A percentile compares a stretch with the other conserved stretches of the same genome.
Conservation (phyloP, 2,113 vertebrate genomes). For the Xiphias gladius region DNA sequence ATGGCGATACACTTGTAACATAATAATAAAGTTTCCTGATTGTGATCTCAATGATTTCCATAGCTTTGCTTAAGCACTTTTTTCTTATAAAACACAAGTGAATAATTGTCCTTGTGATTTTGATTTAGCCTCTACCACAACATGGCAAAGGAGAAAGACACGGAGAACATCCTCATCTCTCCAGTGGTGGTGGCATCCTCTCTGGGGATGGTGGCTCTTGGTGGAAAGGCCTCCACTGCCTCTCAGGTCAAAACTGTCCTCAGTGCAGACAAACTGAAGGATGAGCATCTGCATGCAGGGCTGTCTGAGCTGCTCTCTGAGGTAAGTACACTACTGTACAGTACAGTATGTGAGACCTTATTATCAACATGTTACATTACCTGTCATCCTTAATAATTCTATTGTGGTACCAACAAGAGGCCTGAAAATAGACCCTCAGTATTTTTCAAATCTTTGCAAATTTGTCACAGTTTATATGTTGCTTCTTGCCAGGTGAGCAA, state of each 20-base stretch:
- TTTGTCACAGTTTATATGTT: neutral
- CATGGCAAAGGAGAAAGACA: conserved; percentile 91
- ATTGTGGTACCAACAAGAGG: neutral
- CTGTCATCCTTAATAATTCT: neutral
- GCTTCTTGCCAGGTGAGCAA: conserved; percentile 83
- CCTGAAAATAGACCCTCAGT: neutral
- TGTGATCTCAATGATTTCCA: neutral
- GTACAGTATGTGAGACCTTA: neutral
- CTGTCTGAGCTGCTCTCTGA: conserved; percentile 92
- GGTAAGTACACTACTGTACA: conserved; percentile 59
- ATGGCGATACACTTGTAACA: neutral
- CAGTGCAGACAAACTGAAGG: conserved; percentile 89
- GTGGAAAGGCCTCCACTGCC: conserved; percentile 90
- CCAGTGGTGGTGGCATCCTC: conserved; percentile 96
- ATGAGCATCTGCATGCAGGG: conserved; percentile 91
- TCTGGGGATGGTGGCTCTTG: conserved; percentile 92
- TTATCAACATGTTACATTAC: neutral
- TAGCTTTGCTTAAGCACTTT: neutral
- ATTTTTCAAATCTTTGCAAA: neutral
- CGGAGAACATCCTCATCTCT: conserved; percentile 95
- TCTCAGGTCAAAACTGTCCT: conserved; percentile 94
- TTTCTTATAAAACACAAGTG: neutral
- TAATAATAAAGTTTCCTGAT: neutral
- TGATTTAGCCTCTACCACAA: conserved; percentile 89
- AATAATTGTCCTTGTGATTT: neutral